phyloP scores from a whole-genome alignment of 2,113 vertebrate species.

The Odocoileus hemionus region DNA sequence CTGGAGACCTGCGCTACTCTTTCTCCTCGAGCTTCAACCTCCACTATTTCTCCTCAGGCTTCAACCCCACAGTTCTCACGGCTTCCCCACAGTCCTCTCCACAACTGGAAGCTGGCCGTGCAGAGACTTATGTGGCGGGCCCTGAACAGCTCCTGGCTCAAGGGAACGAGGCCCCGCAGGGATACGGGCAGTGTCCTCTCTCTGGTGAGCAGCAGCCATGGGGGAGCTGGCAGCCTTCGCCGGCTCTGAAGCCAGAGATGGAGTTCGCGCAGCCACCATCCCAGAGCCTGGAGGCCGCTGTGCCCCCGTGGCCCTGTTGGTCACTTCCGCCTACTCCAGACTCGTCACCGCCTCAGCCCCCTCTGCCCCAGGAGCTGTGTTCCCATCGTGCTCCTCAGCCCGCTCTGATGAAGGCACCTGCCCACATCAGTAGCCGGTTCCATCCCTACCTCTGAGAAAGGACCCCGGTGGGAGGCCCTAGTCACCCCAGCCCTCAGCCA shows the following conservation, averaged over 20 bases:
- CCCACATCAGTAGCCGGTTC: not conserved
- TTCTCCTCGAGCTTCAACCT: not conserved
- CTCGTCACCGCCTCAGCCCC: too few species aligned
- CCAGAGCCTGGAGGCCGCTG: not conserved
- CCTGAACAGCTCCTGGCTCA: too few species aligned
- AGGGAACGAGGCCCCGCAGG: not conserved
- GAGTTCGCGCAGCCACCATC: not conserved
- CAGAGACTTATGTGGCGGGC: not conserved
- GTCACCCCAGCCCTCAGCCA: not conserved
- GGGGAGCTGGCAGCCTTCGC: not conserved
- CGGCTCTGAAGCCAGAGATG: not conserved
- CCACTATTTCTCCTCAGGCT: not conserved
- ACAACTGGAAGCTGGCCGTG: not conserved
- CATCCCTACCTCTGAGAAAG: not conserved
- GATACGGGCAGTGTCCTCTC: fast-evolving
- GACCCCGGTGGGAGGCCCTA: not conserved
- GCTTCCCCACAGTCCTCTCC: not conserved
- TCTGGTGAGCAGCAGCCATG: not conserved
- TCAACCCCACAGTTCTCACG: not conserved
- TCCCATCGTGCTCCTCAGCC: too few species aligned
- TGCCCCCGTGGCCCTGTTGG: fast-evolving
- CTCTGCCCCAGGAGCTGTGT: not conserved
- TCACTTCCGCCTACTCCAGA: fast-evolving
- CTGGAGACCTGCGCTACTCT: not conserved
- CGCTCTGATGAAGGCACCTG: not conserved